These are phyloP conservation scores for Aphodius granarius DNA, from an alignment of 2,888 invertebrate species.

Conservation along the genomic window DNA sequence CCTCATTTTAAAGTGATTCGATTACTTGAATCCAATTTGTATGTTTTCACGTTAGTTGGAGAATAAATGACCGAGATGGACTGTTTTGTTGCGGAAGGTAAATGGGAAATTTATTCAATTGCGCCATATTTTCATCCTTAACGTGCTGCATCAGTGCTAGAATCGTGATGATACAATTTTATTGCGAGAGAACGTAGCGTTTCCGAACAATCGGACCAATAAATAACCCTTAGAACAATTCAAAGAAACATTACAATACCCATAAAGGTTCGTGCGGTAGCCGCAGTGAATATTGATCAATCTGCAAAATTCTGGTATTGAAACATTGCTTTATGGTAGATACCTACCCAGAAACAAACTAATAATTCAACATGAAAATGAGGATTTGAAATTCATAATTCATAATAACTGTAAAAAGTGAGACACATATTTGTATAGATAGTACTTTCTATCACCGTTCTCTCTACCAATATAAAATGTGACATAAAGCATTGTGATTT, in stretches of 20 bases:
- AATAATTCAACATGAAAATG: too few species aligned
- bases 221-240: not conserved
- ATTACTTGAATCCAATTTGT: not conserved
- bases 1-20: not conserved
- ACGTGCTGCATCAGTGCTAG: not conserved
- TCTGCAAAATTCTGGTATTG: not conserved
- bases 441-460: too few species aligned
- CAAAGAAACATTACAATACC: not conserved
- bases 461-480: not conserved
- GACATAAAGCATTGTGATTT: not conserved
- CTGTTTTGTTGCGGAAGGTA: not conserved
- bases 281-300: not conserved
- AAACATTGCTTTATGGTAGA: not conserved
- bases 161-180: slow-evolving; percentile 6
- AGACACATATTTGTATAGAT: too few species aligned
- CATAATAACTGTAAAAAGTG: too few species aligned
- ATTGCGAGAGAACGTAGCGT: not conserved
- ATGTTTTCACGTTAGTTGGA: not conserved
- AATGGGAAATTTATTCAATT: slow-evolving; percentile 14
- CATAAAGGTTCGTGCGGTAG: not conserved
- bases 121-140: slow-evolving; percentile 2
- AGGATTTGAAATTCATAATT: too few species aligned
- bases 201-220: not conserved
- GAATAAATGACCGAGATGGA: not conserved
- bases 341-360: too few species aligned